These are phyloP conservation scores for Scaptomyza hsui DNA, from an alignment of 1,140 invertebrate species.

Conservation along the genomic window DNA sequence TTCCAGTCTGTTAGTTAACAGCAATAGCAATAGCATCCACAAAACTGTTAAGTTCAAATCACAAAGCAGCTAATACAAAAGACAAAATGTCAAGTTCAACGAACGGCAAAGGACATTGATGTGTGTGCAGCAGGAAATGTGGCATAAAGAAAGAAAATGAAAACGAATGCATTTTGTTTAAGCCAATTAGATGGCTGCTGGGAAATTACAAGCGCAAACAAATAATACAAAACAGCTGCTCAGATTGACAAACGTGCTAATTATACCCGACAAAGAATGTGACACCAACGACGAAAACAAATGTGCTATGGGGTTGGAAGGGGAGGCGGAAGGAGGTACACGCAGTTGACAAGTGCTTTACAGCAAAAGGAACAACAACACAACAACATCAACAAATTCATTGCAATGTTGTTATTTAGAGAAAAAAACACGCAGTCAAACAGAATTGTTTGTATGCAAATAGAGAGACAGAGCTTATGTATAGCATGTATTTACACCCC, in stretches of 20 bases:
- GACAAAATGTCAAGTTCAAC: neutral
- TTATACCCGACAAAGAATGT: constrained; percentile 16
- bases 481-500: neutral
- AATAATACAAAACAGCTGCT: constrained; percentile 4
- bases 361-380: constrained; percentile 18
- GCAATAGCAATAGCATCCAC: constrained; percentile 19
- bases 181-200: constrained; percentile 32
- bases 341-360: constrained; percentile 22
- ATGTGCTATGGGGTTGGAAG: neutral
- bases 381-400: neutral
- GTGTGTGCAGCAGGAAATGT: neutral
- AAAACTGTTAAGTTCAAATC: constrained; percentile 12
- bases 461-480: neutral
- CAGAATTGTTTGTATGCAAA: constrained; percentile 13
- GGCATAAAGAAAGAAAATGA: neutral
- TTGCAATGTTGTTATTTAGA: constrained; percentile 14
- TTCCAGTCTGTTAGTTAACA: constrained; percentile 10
- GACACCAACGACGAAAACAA: constrained; percentile 5
- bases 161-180: constrained; percentile 30
- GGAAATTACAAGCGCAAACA: constrained; percentile 12
- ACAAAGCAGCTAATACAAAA: neutral
- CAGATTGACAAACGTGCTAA: constrained; percentile 23
- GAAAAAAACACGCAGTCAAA: constrained; percentile 4
- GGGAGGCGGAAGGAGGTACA: neutral
- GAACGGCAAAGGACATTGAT: neutral